A percentile compares a stretch with the other conserved stretches of the same genome.
Conservation (phyloP, 2,797 vertebrate genomes). For the Phataginus tricuspis region DNA sequence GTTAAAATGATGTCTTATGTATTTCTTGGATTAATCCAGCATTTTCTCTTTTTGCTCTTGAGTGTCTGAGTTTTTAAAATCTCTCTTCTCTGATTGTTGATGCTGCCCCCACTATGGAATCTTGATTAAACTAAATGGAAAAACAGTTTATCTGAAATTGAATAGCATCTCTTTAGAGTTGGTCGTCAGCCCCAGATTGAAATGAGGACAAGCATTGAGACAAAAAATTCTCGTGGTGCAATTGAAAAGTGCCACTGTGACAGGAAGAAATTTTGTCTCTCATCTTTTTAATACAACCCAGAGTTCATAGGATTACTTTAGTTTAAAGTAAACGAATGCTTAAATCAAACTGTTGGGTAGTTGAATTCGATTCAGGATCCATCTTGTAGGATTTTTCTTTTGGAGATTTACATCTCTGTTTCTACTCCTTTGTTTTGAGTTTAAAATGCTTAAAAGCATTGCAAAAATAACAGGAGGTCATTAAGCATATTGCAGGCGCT, state of each 20-base stretch:
- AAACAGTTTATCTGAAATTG: constrained; percentile 75
- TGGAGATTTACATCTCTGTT: constrained; percentile 45
- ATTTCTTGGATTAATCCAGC: constrained; percentile 71
- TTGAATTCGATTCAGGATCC: constrained; percentile 9
- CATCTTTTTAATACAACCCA: not conserved
- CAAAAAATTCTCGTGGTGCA: not conserved
- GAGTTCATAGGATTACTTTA: not conserved
- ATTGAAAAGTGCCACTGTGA: not conserved
- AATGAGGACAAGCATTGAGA: not conserved
- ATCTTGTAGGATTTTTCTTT: constrained; percentile 31
- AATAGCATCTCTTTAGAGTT: not conserved
- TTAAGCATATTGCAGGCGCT: not conserved
- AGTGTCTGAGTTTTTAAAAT: constrained; percentile 80
- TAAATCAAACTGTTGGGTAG: constrained; percentile 25
- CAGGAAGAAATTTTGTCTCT: not conserved
- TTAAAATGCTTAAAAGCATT: constrained; percentile 57
- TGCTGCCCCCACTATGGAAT: constrained; percentile 87
- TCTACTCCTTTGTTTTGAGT: not conserved
- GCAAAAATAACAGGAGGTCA: constrained; percentile 49
- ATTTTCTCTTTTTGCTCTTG: constrained; percentile 73
- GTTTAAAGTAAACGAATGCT: not conserved
- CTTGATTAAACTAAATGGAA: constrained; percentile 83
- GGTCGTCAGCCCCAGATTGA: not conserved
- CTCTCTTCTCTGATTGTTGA: constrained; percentile 82
- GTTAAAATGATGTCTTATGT: constrained; percentile 67